Evolutionary conservation across 2,888 invertebrate species (phyloP), one percentile per base, ranked within the genome.

Genomic region (Aleiodes testaceus): DNA sequence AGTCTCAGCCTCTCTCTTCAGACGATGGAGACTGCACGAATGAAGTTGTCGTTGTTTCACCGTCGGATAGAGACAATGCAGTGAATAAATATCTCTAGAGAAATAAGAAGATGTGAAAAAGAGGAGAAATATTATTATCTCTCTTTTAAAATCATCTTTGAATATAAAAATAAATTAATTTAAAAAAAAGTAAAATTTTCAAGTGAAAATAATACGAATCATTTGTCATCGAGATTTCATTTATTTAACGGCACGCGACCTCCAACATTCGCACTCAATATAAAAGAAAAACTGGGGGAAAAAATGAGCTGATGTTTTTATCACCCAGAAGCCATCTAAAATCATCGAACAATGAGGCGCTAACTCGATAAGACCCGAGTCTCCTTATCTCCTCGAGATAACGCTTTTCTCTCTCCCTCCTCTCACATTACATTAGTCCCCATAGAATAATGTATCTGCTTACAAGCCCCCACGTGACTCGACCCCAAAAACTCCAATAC

Each of bases 31-130:
- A 52, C 50, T 70, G 79, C 81, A 81, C 84, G 84, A 84, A 87
- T 87, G 84, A 87, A 87, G 86, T 86, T 85, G 85, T 87, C 85
- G 85, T 83, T 82, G 83, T 84, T 80, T 79, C 79, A 77, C 79
- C 78, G 75, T 70, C 74, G 61, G 52, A 76, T 74, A 73, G 70
- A 74, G 76, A 87, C 86, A 87, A 87, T 87, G 84, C 83, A 81
- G 80, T 83, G 85, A 86, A 87, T 87, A 87, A 87, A 87, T 87
- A 86, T 87, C 81, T 55, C 82, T 80, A 80, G 80, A 63, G 45
- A 44, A 16, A 26, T 26, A 26, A 20, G n/a, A 63, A 63, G n/a
- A n/a, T n/a, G n/a, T n/a, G n/a, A 5, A 63, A 59, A 2, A 26
- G 4, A 26, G 26, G 14, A 63, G 44, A 7, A 22, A 45, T 4